Conservation (phyloP, 2,113 vertebrate genomes). For the Pagrus major region DNA sequence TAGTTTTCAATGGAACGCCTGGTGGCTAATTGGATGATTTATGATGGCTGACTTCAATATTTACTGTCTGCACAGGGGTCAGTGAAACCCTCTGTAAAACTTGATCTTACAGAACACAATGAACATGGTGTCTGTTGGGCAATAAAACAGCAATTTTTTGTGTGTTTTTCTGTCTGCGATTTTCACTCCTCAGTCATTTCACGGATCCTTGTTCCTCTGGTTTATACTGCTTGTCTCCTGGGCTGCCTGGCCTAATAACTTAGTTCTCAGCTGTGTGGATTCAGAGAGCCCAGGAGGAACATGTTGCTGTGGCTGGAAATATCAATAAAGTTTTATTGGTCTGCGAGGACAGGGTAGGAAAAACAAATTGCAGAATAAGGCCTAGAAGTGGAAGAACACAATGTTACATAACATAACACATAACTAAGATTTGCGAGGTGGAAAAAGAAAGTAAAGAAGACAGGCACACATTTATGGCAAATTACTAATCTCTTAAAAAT, state of each 20-base stretch:
- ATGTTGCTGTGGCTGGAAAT: slow-evolving; percentile 43
- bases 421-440: slow-evolving; percentile 19
- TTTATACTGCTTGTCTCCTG: slow-evolving; percentile 23
- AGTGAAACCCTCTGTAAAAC: background rate
- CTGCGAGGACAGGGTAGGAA: slow-evolving; percentile 29
- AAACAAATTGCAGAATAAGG: slow-evolving; percentile 30
- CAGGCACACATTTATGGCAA: background rate
- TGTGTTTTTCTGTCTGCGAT: background rate
- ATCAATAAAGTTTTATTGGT: slow-evolving; percentile 64
- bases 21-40: background rate
- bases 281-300: slow-evolving; percentile 39
- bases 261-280: slow-evolving; percentile 30
- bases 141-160: background rate
- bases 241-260: slow-evolving; percentile 37
- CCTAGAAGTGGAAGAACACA: slow-evolving; percentile 3
- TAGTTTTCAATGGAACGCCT: background rate
- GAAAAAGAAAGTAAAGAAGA: background rate
- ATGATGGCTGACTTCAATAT: background rate
- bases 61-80: background rate
- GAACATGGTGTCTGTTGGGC: background rate
- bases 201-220: slow-evolving; percentile 24
- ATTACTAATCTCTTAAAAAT: slow-evolving; percentile 4
- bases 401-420: background rate
- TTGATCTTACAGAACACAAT: background rate
- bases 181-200: slow-evolving; percentile 24